Conservation (phyloP, 2,797 vertebrate species). For the Halcyon leucocephala region DNA sequence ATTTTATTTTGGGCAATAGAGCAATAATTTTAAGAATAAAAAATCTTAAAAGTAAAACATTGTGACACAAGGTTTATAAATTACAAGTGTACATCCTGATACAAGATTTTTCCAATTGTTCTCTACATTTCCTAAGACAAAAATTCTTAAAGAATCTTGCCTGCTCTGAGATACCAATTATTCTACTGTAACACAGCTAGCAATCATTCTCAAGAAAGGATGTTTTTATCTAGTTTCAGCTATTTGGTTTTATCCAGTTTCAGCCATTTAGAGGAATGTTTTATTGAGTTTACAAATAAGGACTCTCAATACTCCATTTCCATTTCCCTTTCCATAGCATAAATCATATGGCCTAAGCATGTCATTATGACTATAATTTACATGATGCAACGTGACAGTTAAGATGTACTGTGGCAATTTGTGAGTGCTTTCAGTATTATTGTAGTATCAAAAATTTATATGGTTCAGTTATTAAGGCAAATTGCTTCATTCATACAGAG, state of each 20-base stretch:
- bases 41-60: too few relatives aligned
- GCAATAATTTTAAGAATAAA: background rate
- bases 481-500: conserved; percentile 80
- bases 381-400: conserved; percentile 81
- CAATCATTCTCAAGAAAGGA: conserved; percentile 38
- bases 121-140: background rate
- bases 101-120: background rate
- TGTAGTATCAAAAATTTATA: conserved; percentile 84
- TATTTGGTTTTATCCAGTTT: conserved; percentile 63
- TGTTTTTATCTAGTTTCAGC: conserved; percentile 48
- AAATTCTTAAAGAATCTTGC: background rate
- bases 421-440: conserved; percentile 77
- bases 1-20: background rate
- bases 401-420: conserved; percentile 83
- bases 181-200: conserved; percentile 5
- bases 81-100: background rate
- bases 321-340: conserved; percentile 74
- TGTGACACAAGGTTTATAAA: background rate
- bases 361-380: conserved; percentile 80
- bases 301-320: conserved; percentile 71
- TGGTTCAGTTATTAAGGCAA: conserved; percentile 83
- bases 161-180: background rate
- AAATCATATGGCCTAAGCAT: conserved; percentile 79
- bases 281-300: conserved; percentile 78
- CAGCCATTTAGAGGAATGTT: conserved; percentile 68